These are phyloP conservation scores for Acrocephalus scirpaceus DNA, from an alignment of 2,797 vertebrate genomes.

Conservation along the genomic window DNA sequence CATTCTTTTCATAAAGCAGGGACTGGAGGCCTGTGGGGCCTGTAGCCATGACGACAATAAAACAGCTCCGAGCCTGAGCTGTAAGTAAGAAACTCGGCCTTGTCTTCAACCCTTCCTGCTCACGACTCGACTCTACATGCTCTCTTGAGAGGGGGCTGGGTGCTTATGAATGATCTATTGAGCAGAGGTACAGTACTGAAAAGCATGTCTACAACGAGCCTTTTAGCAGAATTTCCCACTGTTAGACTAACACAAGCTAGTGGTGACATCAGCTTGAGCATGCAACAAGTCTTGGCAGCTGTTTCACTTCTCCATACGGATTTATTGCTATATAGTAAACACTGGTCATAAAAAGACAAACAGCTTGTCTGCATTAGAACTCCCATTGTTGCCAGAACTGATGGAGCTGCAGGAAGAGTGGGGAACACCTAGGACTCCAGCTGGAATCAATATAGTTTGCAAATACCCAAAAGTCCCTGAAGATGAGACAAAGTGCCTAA, in stretches of 20 bases:
- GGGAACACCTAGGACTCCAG: neutral
- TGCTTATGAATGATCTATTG: slow-evolving; percentile 80
- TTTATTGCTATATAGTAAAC: neutral
- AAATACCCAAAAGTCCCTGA: neutral
- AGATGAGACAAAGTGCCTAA: slow-evolving; percentile 34
- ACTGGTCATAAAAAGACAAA: neutral
- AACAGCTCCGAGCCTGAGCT: slow-evolving; percentile 65
- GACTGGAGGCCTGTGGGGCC: slow-evolving; percentile 77
- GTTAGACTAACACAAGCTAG: neutral
- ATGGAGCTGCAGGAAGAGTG: neutral
- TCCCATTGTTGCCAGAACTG: neutral
- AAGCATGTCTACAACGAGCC: slow-evolving; percentile 1
- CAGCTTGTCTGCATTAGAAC: neutral
- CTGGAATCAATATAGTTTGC: neutral
- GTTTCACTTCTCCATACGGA: neutral
- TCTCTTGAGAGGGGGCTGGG: slow-evolving; percentile 65
- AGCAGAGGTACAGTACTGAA: slow-evolving; percentile 39
- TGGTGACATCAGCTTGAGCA: neutral
- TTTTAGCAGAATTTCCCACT: slow-evolving; percentile 42
- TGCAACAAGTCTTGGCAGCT: neutral
- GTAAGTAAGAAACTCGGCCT: slow-evolving; percentile 76
- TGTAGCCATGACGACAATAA: slow-evolving; percentile 79
- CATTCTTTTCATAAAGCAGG: slow-evolving; percentile 81
- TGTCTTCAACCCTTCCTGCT: slow-evolving; percentile 81
- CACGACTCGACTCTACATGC: slow-evolving; percentile 58